These are phyloP conservation scores for Tonatia bakeri DNA, from an alignment of 2,113 vertebrate species.

Conservation along the genomic window DNA sequence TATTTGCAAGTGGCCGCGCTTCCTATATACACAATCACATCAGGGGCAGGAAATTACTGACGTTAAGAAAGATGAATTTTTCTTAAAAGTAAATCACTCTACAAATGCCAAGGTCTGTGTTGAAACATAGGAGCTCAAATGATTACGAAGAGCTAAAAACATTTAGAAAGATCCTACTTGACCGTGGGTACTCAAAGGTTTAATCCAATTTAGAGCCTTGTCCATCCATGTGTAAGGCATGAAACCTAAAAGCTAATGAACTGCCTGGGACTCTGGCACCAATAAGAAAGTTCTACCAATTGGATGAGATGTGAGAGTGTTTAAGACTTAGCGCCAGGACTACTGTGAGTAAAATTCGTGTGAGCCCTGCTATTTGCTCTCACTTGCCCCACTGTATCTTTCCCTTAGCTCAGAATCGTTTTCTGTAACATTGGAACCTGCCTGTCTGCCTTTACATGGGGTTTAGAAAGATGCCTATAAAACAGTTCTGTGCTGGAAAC, in stretches of 20 bases:
- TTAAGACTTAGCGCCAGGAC: constrained; percentile 9
- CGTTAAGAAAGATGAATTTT: not conserved
- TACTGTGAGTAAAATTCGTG: not conserved
- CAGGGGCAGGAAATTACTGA: not conserved
- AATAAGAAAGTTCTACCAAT: not conserved
- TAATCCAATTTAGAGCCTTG: constrained; percentile 45
- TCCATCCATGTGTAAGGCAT: not conserved
- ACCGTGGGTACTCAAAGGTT: not conserved
- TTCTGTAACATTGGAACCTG: constrained; percentile 43
- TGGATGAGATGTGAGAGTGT: not conserved
- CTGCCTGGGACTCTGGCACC: not conserved
- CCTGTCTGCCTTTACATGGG: constrained; percentile 21
- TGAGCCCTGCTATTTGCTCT: constrained; percentile 27
- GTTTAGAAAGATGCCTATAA: constrained; percentile 54
- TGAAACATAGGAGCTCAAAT: not conserved
- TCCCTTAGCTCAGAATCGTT: constrained; percentile 42
- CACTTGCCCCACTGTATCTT: constrained; percentile 15
- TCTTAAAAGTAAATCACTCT: not conserved
- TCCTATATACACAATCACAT: not conserved
- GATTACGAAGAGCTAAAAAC: not conserved
- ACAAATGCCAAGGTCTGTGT: not conserved
- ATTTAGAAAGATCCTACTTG: constrained; percentile 26
- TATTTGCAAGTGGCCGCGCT: not conserved
- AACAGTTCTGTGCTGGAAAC: constrained; percentile 51
- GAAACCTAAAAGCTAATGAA: constrained; percentile 21